A percentile compares a stretch with the other conserved stretches of the same genome.
Conservation (phyloP, 1,140 invertebrate species). For the Sinella curviseta region DNA sequence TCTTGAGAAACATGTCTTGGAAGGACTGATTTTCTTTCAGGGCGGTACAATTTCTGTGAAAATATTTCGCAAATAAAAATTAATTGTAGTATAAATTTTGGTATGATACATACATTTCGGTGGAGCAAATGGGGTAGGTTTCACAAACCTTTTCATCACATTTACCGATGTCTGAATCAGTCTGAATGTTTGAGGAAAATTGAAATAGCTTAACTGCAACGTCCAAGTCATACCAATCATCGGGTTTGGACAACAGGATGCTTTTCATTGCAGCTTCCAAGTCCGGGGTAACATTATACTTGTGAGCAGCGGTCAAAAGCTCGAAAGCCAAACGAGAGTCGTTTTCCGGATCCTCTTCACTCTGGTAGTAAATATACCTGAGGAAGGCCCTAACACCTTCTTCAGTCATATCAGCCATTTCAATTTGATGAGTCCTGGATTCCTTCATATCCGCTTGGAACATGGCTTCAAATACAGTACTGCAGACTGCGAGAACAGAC, state of each 20-base stretch:
- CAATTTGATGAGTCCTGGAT: neutral
- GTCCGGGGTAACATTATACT: neutral
- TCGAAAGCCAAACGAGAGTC: neutral
- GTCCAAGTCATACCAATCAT: neutral
- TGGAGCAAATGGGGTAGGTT: no score
- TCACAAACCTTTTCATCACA: no score
- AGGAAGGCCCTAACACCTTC: neutral
- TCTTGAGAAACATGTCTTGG: no score
- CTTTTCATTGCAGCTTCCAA: neutral
- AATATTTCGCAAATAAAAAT: no score
- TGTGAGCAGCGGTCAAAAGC: neutral
- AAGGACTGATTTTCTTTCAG: no score
- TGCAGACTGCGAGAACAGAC: neutral
- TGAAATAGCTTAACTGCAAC: neutral
- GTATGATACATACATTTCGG: no score
- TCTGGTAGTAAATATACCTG: neutral
- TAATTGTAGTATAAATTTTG: no score
- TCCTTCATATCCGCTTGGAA: neutral
- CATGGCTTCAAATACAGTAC: neutral
- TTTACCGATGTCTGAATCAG: neutral
- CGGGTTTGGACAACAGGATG: neutral
- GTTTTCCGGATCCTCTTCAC: neutral
- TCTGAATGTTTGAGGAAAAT: no score
- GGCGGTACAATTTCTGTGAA: no score
- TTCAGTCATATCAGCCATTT: slow-evolving; percentile 1